A percentile compares a stretch with the other conserved stretches of the same genome.
phyloP scores from a whole-genome alignment of 2,113 vertebrate genomes.

The Isurus oxyrinchus region DNA sequence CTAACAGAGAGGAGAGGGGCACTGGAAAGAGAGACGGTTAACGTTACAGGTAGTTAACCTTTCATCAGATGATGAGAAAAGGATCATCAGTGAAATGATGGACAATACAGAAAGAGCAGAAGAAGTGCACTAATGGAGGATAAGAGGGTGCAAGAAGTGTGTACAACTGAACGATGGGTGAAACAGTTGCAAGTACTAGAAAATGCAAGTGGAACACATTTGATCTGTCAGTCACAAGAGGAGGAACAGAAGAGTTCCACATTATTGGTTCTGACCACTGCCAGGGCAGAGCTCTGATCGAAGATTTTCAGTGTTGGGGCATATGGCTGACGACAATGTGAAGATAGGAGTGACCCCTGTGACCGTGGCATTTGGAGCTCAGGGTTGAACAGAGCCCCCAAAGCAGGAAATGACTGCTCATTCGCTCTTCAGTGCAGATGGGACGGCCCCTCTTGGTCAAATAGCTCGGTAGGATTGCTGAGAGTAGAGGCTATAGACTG shows the following conservation, averaged over 20 bases:
- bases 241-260: not conserved
- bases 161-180: not conserved
- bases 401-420: not conserved
- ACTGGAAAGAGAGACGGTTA: not conserved
- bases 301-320: not conserved
- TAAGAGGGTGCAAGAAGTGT: not conserved
- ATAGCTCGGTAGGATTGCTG: not conserved
- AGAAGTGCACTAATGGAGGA: not conserved
- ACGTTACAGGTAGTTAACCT: too few species aligned
- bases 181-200: not conserved
- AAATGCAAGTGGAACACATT: not conserved
- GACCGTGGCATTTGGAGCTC: not conserved
- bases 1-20: not conserved
- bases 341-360: not conserved
- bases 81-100: not conserved
- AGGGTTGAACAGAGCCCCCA: not conserved
- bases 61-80: not conserved
- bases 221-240: not conserved
- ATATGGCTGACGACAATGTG: not conserved
- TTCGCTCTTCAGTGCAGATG: not conserved
- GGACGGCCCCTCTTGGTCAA: too few species aligned
- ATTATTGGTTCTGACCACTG: not conserved
- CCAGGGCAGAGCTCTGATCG: not conserved
- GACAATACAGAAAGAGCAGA: not conserved
- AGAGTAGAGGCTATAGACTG: not conserved